Evolutionary conservation across 2,888 invertebrate species (phyloP).

Genomic region (Eupithecia exiguata): DNA sequence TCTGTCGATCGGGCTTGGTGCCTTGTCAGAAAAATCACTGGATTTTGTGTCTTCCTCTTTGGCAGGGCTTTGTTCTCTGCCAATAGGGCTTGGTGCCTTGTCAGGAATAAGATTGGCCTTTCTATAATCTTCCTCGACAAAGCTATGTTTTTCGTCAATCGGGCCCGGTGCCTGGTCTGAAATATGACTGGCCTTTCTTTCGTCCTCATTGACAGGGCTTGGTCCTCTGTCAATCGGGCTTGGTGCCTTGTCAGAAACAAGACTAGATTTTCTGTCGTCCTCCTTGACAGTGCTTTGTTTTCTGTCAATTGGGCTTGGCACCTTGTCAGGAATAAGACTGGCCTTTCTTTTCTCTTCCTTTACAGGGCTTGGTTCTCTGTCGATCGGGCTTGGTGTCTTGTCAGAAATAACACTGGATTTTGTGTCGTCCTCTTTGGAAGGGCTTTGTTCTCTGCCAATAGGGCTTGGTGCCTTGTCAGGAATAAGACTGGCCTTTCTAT

Average conservation of each 20-base stretch:
- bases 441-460: background rate
- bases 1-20: background rate
- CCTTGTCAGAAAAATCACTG: slow-evolving; percentile 8
- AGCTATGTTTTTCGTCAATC: background rate
- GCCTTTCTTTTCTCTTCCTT: background rate
- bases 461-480: slow-evolving; percentile 9
- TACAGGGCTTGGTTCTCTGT: slow-evolving; percentile 10
- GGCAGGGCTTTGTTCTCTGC: background rate
- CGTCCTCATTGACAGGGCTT: background rate
- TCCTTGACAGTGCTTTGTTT: slow-evolving; percentile 17
- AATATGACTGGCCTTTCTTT: slow-evolving; percentile 22
- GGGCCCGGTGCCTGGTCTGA: background rate
- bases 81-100: slow-evolving; percentile 19
- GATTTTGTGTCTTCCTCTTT: background rate
- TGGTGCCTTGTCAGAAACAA: background rate
- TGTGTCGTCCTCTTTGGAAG: background rate
- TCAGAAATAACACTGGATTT: background rate
- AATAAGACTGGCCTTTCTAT: background rate
- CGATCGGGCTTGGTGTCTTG: background rate
- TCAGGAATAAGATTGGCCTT: slow-evolving; percentile 1
- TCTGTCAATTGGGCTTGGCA: slow-evolving; percentile 23
- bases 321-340: background rate
- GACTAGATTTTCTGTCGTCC: slow-evolving; percentile 12
- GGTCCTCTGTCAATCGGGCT: background rate
- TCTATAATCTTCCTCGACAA: background rate